These are phyloP conservation scores for Macrosteles quadrilineatus DNA, from an alignment of 1,140 invertebrate species.

Conservation along the genomic window DNA sequence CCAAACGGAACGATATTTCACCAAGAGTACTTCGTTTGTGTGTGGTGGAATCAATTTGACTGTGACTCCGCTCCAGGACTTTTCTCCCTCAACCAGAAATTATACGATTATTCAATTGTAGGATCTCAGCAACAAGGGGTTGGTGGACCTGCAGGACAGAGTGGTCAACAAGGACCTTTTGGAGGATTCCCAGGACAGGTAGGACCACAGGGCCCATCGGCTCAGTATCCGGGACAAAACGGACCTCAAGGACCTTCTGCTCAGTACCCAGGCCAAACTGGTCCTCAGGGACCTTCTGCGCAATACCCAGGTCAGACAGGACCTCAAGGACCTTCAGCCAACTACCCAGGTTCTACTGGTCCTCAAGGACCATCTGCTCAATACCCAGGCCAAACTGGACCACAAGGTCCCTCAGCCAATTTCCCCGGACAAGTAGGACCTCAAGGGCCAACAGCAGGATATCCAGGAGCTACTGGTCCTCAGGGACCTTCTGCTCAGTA, in stretches of 20 bases:
- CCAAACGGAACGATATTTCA: conserved; percentile 87
- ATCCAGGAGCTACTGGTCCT: conserved; percentile 42
- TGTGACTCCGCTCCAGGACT: conserved; percentile 71
- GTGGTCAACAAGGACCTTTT: conserved; percentile 39
- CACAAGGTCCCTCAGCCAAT: conserved; percentile 39
- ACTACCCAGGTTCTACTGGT: conserved; percentile 30
- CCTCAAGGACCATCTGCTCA: conserved; percentile 33
- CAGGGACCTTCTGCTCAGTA: conserved; percentile 41
- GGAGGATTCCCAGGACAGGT: conserved; percentile 40
- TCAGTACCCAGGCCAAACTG: conserved; percentile 39
- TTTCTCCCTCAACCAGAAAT: conserved; percentile 72
- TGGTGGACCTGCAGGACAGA: conserved; percentile 39
- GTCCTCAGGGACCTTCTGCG: conserved; percentile 40
- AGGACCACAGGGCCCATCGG: conserved; percentile 45
- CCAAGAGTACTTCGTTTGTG: conserved; percentile 82
- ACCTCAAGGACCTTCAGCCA: conserved; percentile 36
- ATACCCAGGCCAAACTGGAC: conserved; percentile 35
- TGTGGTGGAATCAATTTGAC: conserved; percentile 90
- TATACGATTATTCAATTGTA: conserved; percentile 71
- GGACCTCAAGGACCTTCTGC: conserved; percentile 42
- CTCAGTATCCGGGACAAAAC: conserved; percentile 37
- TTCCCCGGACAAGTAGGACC: conserved; percentile 40
- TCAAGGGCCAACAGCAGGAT: conserved; percentile 42
- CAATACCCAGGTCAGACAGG: conserved; percentile 34
- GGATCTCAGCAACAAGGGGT: conserved; percentile 41